phyloP scores from a whole-genome alignment of 1,140 invertebrate species.

The Bombus terrestris region DNA sequence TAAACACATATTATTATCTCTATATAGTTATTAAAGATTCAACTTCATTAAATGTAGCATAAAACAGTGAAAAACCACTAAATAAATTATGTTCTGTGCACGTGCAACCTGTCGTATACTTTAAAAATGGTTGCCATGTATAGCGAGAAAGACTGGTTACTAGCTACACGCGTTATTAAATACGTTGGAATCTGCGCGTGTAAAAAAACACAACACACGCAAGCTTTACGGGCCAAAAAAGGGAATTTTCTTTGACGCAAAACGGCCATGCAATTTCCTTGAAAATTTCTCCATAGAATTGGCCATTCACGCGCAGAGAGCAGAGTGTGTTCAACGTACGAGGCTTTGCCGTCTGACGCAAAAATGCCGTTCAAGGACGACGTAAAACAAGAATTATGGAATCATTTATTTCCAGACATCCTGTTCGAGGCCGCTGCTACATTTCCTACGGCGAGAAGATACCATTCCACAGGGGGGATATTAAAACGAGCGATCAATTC shows the following conservation, averaged over 20 bases:
- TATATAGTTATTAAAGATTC: not conserved
- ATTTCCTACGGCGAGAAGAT: conserved; percentile 14
- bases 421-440: conserved; percentile 6
- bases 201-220: too few relatives aligned
- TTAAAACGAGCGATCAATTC: conserved; percentile 31
- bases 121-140: too few relatives aligned
- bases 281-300: conserved; percentile 13
- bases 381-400: conserved; percentile 31
- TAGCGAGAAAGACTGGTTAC: not conserved
- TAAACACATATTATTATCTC: not conserved
- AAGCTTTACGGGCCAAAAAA: not conserved
- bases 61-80: not conserved
- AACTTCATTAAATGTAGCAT: not conserved
- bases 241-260: not conserved
- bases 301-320: not conserved
- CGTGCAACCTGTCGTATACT: too few relatives aligned
- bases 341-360: not conserved
- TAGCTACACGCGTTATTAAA: not conserved
- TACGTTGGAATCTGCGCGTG: not conserved
- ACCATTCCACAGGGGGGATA: conserved; percentile 11
- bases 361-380: conserved; percentile 30
- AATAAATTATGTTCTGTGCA: too few relatives aligned
- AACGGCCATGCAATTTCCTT: not conserved
- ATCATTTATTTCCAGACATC: conserved; percentile 29
- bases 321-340: not conserved